Evolutionary conservation across 2,888 invertebrate species (phyloP).

Genomic region (Calliopum simillimum): DNA sequence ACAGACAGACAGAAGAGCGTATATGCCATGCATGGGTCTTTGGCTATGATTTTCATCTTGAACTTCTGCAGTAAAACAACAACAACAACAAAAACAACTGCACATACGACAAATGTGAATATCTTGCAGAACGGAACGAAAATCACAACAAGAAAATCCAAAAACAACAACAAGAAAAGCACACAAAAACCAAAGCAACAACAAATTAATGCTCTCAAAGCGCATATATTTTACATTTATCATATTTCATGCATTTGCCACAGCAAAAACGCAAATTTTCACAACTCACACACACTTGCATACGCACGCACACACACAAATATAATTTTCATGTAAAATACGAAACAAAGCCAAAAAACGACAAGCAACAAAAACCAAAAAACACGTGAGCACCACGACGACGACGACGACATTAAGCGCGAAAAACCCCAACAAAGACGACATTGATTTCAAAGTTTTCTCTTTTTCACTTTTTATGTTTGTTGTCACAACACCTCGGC

Average conservation of each 20-base stretch:
- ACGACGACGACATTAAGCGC: background rate
- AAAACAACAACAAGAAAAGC: conserved; percentile 5
- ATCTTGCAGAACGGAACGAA: background rate
- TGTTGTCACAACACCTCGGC: background rate
- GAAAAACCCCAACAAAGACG: background rate
- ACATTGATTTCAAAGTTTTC: background rate
- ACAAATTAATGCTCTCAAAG: background rate
- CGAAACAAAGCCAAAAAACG: background rate
- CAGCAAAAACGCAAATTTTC: conserved; percentile 4
- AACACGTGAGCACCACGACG: background rate
- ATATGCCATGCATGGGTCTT: background rate
- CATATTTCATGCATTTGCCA: conserved; percentile 15
- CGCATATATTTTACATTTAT: conserved; percentile 10
- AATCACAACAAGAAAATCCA: background rate
- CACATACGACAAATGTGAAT: background rate
- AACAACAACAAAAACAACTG: background rate
- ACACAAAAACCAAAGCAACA: conserved; percentile 20
- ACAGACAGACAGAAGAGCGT: no score
- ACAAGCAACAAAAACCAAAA: background rate
- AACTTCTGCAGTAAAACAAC: conserved; percentile 13
- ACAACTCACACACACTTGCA: background rate
- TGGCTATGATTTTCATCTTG: conserved; percentile 28
- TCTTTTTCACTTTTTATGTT: background rate
- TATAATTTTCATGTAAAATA: background rate
- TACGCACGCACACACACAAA: conserved; percentile 2